Conservation (phyloP, 2,888 invertebrate species). For the Drosophila yooni region DNA sequence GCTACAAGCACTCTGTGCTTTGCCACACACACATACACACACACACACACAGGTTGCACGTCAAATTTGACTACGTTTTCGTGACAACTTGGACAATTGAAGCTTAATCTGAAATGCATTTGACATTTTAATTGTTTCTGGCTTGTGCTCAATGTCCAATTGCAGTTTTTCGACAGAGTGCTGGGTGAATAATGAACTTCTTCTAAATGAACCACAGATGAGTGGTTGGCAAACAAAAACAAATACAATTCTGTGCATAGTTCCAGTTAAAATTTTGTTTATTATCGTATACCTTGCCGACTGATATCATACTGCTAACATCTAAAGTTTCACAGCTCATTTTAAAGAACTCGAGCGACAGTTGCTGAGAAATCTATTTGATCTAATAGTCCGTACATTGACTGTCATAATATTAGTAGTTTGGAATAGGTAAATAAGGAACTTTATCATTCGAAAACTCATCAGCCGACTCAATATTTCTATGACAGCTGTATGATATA, state of each 20-base stretch:
- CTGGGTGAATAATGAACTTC: neutral
- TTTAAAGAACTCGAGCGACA: neutral
- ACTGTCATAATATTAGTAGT: neutral
- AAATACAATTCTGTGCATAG: neutral
- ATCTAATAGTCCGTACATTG: neutral
- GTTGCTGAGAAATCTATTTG: neutral
- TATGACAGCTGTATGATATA: neutral
- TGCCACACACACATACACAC: neutral
- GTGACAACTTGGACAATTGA: conserved; percentile 2
- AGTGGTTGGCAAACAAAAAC: neutral
- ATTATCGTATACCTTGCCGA: neutral
- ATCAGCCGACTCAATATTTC: neutral
- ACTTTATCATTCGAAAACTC: neutral
- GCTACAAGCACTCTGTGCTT: neutral
- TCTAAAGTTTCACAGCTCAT: neutral
- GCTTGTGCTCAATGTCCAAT: neutral
- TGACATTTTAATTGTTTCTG: conserved; percentile 2
- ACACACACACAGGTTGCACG: neutral
- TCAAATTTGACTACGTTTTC: neutral
- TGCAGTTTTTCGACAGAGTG: neutral
- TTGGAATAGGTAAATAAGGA: neutral
- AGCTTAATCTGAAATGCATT: neutral
- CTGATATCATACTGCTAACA: neutral
- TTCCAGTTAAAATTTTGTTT: neutral
- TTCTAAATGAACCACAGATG: neutral